Evolutionary conservation across 1,140 invertebrate species (phyloP).

Genomic region (Drosophila oshimai): DNA sequence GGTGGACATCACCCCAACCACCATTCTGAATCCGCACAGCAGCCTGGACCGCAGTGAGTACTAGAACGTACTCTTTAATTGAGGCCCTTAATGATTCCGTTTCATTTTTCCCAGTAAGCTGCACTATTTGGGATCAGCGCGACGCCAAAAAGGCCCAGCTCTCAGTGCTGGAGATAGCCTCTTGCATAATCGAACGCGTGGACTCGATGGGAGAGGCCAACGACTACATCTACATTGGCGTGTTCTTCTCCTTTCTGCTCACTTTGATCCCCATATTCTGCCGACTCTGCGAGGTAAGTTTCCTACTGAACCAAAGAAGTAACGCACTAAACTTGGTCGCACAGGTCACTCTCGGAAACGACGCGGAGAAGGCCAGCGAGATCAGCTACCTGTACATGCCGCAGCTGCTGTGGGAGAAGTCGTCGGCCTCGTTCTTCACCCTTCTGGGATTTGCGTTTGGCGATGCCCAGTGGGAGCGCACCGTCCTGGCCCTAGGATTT

Average conservation of each 20-base stretch:
- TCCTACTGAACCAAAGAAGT: not conserved
- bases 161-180: slow-evolving; percentile 96
- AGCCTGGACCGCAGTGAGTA: slow-evolving; percentile 89
- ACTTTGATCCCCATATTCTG: slow-evolving; percentile 85
- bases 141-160: slow-evolving; percentile 96
- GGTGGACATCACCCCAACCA: slow-evolving; percentile 88
- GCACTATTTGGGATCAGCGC: slow-evolving; percentile 95
- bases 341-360: slow-evolving; percentile 60
- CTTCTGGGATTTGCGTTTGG: slow-evolving; percentile 77
- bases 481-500: slow-evolving; percentile 69
- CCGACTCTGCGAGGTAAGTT: slow-evolving; percentile 83
- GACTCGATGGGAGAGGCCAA: slow-evolving; percentile 91
- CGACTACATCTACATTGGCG: slow-evolving; percentile 91
- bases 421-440: slow-evolving; percentile 70
- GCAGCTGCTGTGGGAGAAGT: slow-evolving; percentile 82
- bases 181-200: slow-evolving; percentile 94
- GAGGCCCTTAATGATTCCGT: not conserved
- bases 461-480: slow-evolving; percentile 75
- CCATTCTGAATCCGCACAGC: slow-evolving; percentile 88
- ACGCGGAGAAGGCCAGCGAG: slow-evolving; percentile 69
- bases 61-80: not conserved
- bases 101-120: slow-evolving; percentile 88
- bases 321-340: not conserved
- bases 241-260: slow-evolving; percentile 84
- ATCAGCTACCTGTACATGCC: slow-evolving; percentile 80